Evolutionary conservation across 2,113 vertebrate genomes (phyloP).

Genomic region (Takifugu bimaculatus): DNA sequence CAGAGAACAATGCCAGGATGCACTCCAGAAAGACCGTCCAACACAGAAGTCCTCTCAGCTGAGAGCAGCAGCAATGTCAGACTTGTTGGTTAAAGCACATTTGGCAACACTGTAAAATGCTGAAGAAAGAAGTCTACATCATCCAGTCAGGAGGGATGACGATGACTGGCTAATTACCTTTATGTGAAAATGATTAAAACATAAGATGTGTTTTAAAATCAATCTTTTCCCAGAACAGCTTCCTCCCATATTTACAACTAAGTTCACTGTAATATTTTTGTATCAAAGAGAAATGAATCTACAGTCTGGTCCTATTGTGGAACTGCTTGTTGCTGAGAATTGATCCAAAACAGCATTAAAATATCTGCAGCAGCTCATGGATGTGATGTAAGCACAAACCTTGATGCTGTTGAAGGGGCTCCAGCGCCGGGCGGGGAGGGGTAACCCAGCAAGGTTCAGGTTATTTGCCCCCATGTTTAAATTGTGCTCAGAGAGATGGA

Average conservation of each 20-base stretch:
- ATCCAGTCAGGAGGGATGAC: no score
- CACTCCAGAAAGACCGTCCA: conserved; percentile 1
- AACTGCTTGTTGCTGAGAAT: no score
- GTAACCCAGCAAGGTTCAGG: background rate
- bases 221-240: no score
- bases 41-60: background rate
- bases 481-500: background rate
- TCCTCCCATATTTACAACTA: background rate
- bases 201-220: no score
- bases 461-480: conserved; percentile 38
- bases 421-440: background rate
- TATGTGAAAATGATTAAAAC: no score
- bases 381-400: conserved; percentile 40
- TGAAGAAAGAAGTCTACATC: background rate
- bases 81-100: no score
- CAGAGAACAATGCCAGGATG: conserved; percentile 36
- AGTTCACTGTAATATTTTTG: background rate
- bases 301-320: background rate
- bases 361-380: background rate
- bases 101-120: no score
- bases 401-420: conserved; percentile 67
- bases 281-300: background rate
- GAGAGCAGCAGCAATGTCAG: no score
- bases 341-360: no score
- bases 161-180: no score